These are phyloP conservation scores for Novumbra hubbsi DNA, from an alignment of 2,797 vertebrate genomes.

Conservation along the genomic window DNA sequence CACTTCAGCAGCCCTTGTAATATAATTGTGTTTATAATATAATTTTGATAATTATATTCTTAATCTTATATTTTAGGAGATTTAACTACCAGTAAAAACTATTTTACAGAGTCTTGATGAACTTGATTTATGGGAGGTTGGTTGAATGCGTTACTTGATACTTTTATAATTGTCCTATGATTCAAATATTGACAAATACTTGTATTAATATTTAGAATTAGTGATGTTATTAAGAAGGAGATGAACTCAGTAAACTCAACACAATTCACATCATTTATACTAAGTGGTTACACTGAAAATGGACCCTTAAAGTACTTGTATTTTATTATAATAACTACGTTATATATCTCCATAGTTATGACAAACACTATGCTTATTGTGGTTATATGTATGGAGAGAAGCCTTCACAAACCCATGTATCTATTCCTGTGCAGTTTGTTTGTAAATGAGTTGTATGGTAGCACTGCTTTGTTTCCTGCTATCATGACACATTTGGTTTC, in stretches of 20 bases:
- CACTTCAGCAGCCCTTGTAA: no score
- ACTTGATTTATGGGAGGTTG: not conserved
- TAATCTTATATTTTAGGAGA: not conserved
- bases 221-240: conserved; percentile 33
- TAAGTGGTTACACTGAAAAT: conserved; percentile 34
- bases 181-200: not conserved
- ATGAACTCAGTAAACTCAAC: conserved; percentile 36
- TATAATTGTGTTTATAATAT: no score
- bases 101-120: no score
- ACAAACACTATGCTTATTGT: conserved; percentile 22
- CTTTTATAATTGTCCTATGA: not conserved
- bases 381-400: conserved; percentile 16
- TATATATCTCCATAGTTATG: conserved; percentile 24
- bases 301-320: conserved; percentile 34
- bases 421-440: conserved; percentile 14
- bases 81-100: no score
- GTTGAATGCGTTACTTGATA: not conserved
- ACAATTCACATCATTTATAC: conserved; percentile 40
- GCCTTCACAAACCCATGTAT: not conserved
- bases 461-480: not conserved
- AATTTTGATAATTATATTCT: not conserved
- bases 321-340: conserved; percentile 24
- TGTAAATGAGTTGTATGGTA: not conserved
- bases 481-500: conserved; percentile 11
- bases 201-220: not conserved